Base-by-base conservation (phyloP, 2,797 vertebrate genomes). In the Mormyrus hasselquistii region DNA sequence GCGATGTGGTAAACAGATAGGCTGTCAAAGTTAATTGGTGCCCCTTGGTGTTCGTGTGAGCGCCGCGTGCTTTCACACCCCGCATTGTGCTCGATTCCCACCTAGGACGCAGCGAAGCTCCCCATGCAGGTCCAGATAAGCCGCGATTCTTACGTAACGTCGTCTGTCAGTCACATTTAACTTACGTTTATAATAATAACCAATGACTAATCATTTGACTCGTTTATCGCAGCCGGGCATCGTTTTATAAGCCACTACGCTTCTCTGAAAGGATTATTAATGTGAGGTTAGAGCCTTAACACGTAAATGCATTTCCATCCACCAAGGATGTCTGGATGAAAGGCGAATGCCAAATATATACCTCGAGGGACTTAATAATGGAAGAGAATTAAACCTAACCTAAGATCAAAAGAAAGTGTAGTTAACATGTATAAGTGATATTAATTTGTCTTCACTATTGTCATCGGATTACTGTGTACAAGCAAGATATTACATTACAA, bases 1-100 rank as follows among this genome's bases (percentile, higher is more conserved):
- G 19, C 38, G 38, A 44, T 19, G 73, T 41, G 38, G 73, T 79
- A 79, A 79, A 79, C 73, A 79, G 73, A 79, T 79, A 41, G 14
- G 73, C 73, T 79, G 73, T 79, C 73, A 79, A 79, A 79, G 73
- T 29, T 79, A 79, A 79, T 79, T 79, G 73, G 73, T 79, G 73
- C 38, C 73, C 73, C 73, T 41, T n/a, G 73, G 73, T 79, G 41
- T 79, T 44, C 14, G 7, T 41, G 73, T 41, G 38, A 41, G 73
- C 41, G 73, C 73, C 41, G 38, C 41, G 38, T 19, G 73, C 34
- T 44, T 41, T 44, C 38, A 41, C 38, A 76, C 69, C 29, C 69
- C 38, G 69, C 34, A 41, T 16, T 79, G 73, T n/a, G 14, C 38
- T 44, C 16, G 16, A 79, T 41, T 79, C 73, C 73, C 73, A 79